phyloP scores from a whole-genome alignment of 2,113 vertebrate genomes.

The Hypocryptadius cinnamomeus region DNA sequence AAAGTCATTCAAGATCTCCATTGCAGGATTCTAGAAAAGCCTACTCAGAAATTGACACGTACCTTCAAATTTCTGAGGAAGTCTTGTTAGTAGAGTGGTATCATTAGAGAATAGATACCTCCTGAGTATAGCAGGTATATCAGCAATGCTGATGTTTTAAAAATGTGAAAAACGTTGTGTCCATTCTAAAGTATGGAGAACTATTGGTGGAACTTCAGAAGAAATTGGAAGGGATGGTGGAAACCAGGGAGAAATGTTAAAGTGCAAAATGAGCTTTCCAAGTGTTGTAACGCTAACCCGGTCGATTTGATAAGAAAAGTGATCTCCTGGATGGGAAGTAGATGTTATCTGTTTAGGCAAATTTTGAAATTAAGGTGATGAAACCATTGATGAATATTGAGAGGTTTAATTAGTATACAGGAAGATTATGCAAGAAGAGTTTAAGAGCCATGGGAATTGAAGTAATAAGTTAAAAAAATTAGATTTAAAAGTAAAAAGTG shows the following conservation, averaged over 20 bases:
- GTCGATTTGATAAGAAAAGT: background rate
- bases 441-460: background rate
- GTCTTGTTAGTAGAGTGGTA: background rate
- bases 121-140: background rate
- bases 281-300: background rate
- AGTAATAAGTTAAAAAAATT: background rate
- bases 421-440: background rate
- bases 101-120: background rate
- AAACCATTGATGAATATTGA: background rate
- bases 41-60: background rate
- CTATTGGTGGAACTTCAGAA: background rate
- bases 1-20: background rate
- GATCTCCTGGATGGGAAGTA: background rate
- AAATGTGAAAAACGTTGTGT: background rate
- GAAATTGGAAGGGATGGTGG: background rate
- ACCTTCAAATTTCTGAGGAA: background rate
- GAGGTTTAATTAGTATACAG: background rate
- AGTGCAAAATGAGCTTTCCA: background rate
- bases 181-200: background rate
- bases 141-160: background rate
- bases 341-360: slow-evolving; percentile 15
- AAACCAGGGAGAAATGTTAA: background rate
- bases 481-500: background rate
- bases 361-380: background rate
- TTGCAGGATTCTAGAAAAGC: background rate